Conservation (phyloP, 2,797 vertebrate species). For the Schizopygopsis pylzovi region DNA sequence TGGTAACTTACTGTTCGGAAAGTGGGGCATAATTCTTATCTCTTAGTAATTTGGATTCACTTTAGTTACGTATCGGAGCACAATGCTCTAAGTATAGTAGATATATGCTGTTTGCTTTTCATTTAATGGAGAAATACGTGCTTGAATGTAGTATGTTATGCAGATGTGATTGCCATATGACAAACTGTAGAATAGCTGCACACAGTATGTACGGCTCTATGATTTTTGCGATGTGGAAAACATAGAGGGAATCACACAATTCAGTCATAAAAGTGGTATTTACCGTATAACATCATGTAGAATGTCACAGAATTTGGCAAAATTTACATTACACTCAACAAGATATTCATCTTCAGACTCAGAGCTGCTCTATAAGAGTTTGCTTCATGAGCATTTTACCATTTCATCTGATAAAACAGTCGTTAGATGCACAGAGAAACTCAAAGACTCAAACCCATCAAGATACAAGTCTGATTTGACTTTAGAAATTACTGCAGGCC, state of each 20-base stretch:
- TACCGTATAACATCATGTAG: background rate
- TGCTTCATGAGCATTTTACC: background rate
- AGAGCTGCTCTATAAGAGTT: background rate
- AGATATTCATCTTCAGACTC: background rate
- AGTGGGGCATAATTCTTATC: constrained; percentile 54
- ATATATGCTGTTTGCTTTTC: constrained; percentile 41
- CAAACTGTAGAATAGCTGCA: constrained; percentile 17
- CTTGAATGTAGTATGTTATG: constrained; percentile 35
- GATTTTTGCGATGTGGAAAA: background rate
- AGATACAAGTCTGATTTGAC: background rate
- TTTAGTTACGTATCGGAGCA: constrained; percentile 37
- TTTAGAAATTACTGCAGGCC: background rate
- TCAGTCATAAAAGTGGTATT: background rate
- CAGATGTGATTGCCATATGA: constrained; percentile 26
- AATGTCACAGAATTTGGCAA: background rate
- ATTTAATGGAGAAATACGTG: constrained; percentile 22
- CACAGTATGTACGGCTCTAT: background rate
- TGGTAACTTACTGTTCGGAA: constrained; percentile 51
- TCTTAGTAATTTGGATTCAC: constrained; percentile 46
- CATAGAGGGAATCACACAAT: background rate
- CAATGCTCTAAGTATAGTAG: constrained; percentile 40
- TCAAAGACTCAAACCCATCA: background rate
- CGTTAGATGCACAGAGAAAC: background rate
- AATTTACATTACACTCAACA: no score
- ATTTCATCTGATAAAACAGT: background rate